Base-by-base conservation (phyloP, 2,888 invertebrate genomes). In the Suillia variegata region DNA sequence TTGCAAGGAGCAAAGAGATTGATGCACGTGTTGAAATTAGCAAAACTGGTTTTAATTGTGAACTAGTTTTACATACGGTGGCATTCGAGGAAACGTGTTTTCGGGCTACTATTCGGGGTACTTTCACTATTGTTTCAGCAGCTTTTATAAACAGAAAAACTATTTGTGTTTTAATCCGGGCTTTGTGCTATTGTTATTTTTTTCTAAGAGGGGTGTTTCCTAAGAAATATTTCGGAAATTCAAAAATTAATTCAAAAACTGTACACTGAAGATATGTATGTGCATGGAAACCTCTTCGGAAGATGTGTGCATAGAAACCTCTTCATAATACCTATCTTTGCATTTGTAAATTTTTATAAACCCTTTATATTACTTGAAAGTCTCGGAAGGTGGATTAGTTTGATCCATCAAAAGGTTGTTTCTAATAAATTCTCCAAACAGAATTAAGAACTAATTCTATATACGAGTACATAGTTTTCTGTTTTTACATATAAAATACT, bases 1-100 rank as follows among this genome's bases (percentile, higher is more conserved):
- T 45, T 20, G 45, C 18, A 20, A 45, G 38, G n/a, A 31, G 4
- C 38, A 4, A 45, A 5, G 18, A 17, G 20, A 13, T 45, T 4
- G 38, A 38, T 45, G 45, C 45, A 45, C 45, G 45, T 45, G 45
- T 20, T 17, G 20, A 45, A 45, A 45, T 45, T 45, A n/a, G 38
- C 38, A 38, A n/a, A 38, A 6, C 38, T 13, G n/a, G 38, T 6
- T 38, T n/a, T n/a, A n/a, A 38, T 38, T 5, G 6, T 3, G 38
- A n/a, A 38, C 38, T n/a, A 13, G 38, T n/a, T 38, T n/a, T 38
- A 13, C n/a, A 10, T 38, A 6, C 6, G 5, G 26, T 26, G 26
- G 5, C 10, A n/a, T n/a, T 10, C 38, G 4, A 38, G 38, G 10
- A 38, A 38, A 38, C 38, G 10, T 10, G 38, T 38, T 38, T 38